Percentiles rank a stretch among this genome's conserved stretches.
Evolutionary conservation across 35 echinoderm and acorn worm species (phyloP).

Genomic region (Amphiura filiformis): DNA sequence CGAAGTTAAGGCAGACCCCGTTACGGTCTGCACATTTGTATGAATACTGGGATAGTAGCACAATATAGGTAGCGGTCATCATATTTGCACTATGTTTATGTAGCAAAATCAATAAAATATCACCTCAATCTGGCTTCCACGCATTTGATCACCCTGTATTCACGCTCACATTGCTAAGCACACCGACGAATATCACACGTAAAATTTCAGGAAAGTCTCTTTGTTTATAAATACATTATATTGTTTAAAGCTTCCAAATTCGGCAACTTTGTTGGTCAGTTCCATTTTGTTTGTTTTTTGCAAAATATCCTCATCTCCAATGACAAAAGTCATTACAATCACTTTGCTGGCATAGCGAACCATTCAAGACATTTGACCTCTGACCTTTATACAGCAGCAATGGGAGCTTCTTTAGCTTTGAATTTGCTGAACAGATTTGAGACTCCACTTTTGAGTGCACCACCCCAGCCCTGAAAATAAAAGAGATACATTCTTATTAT

Average conservation of each 20-base stretch:
- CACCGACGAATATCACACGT: not conserved
- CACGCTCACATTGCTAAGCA: not conserved
- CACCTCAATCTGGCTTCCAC: not conserved
- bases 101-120: not conserved
- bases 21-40: not conserved
- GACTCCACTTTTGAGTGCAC: slow-evolving; percentile 79
- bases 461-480: slow-evolving; percentile 82
- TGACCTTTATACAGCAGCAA: slow-evolving; percentile 70
- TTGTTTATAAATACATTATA: not conserved
- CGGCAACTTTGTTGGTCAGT: not conserved
- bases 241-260: not conserved
- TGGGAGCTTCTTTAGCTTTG: slow-evolving; percentile 55
- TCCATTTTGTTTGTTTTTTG: not conserved
- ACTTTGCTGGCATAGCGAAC: not conserved
- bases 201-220: not conserved
- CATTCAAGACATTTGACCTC: not conserved
- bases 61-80: not conserved
- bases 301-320: not conserved
- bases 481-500: slow-evolving; percentile 3
- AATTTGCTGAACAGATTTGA: slow-evolving; percentile 75
- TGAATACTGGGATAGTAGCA: not conserved
- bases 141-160: not conserved
- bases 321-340: not conserved
- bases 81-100: not conserved
- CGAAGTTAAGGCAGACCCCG: not conserved